These are phyloP conservation scores for Hyla sarda DNA, from an alignment of 2,113 vertebrate species.

Conservation along the genomic window DNA sequence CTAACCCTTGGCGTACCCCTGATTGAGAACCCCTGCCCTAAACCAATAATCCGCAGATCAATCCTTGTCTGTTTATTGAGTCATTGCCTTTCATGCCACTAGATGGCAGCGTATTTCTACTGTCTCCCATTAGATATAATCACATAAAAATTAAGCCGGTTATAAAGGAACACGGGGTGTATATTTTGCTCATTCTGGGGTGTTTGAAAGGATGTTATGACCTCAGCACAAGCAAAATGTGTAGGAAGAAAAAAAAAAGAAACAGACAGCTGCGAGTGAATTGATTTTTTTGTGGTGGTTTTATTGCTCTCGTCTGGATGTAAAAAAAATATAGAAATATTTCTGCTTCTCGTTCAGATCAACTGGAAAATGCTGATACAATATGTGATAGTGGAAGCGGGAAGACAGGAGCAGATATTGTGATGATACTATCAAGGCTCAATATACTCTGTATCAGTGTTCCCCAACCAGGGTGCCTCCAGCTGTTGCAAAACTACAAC, in stretches of 20 bases:
- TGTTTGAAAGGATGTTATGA: slow-evolving; percentile 42
- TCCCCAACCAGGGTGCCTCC: too few relatives aligned
- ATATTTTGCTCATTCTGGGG: slow-evolving; percentile 25
- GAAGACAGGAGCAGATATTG: neutral
- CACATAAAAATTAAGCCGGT: neutral
- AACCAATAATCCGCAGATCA: too few relatives aligned
- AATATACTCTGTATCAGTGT: too few relatives aligned
- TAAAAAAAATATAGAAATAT: neutral
- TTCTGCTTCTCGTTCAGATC: slow-evolving; percentile 25
- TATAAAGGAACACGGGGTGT: neutral
- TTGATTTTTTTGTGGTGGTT: neutral
- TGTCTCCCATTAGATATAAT: neutral
- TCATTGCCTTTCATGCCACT: neutral
- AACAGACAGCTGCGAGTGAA: slow-evolving; percentile 20
- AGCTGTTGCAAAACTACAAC: too few relatives aligned
- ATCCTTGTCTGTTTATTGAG: neutral
- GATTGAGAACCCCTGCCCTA: too few relatives aligned
- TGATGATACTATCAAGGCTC: neutral
- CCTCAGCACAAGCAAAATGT: slow-evolving; percentile 22
- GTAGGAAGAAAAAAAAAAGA: slow-evolving; percentile 24
- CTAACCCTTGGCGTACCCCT: too few relatives aligned
- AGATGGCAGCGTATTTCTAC: slow-evolving; percentile 43
- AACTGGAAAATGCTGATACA: slow-evolving; percentile 25
- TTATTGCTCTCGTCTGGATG: slow-evolving; percentile 15
- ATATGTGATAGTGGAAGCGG: neutral